phyloP scores from a whole-genome alignment of 2,797 vertebrate species.

The Smutsia gigantea region DNA sequence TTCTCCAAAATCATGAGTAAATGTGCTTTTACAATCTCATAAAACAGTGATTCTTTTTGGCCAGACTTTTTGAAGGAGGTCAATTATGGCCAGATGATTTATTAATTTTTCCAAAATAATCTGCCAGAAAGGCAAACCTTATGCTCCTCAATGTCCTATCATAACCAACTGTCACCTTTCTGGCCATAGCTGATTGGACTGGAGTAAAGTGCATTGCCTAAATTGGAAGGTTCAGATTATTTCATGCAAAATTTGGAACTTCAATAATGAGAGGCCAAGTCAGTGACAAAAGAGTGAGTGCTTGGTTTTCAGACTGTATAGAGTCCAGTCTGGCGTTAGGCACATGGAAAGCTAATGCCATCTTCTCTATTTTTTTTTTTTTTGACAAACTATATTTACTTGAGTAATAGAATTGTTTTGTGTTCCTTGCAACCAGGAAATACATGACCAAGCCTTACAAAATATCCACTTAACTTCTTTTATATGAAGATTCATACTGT shows the following conservation, averaged over 20 bases:
- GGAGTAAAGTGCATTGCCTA: not conserved
- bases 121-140: not conserved
- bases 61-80: not conserved
- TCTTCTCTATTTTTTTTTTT: not conserved
- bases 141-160: not conserved
- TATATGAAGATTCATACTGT: not conserved
- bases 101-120: not conserved
- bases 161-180: not conserved
- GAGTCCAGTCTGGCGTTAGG: not conserved
- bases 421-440: not conserved
- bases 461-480: not conserved
- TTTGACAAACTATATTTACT: not conserved
- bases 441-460: not conserved
- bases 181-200: not conserved
- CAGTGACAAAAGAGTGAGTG: not conserved
- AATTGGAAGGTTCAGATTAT: not conserved
- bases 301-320: not conserved
- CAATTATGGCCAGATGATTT: not conserved
- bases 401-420: not conserved
- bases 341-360: not conserved
- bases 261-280: not conserved
- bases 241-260: not conserved
- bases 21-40: not conserved
- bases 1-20: slow-evolving; percentile 42
- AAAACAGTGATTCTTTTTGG: not conserved